These are phyloP conservation scores for Phasianus colchicus DNA, from an alignment of 2,113 vertebrate species.

Conservation along the genomic window DNA sequence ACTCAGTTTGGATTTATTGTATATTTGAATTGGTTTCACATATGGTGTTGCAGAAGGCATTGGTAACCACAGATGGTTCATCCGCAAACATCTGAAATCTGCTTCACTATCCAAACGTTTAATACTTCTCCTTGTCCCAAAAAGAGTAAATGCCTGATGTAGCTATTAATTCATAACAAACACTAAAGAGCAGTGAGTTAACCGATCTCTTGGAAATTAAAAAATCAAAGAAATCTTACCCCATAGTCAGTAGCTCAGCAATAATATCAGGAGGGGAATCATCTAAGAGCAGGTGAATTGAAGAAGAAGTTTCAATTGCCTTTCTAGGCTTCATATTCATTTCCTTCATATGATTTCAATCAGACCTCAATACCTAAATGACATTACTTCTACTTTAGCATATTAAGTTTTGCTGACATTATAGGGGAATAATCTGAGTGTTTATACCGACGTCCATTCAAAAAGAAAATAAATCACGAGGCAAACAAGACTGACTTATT, in stretches of 20 bases:
- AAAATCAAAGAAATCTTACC: neutral
- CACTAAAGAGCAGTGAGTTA: neutral
- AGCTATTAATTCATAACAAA: neutral
- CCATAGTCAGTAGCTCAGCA: neutral
- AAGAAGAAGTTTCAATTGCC: neutral
- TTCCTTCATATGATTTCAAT: neutral
- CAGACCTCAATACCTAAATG: neutral
- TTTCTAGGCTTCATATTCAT: neutral
- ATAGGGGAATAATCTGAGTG: neutral
- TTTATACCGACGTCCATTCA: neutral
- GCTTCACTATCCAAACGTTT: neutral
- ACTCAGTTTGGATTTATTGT: neutral
- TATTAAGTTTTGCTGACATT: neutral
- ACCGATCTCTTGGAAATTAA: neutral
- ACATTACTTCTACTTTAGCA: neutral
- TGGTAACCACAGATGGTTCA: conserved; percentile 9
- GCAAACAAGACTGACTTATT: neutral
- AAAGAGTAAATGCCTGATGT: neutral
- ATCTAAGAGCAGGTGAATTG: neutral
- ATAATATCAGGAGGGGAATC: neutral
- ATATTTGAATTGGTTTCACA: neutral
- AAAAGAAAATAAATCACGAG: neutral
- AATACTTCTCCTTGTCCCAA: neutral
- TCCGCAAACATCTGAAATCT: conserved; percentile 15
- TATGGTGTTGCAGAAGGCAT: conserved; percentile 1